Evolutionary conservation across 2,888 invertebrate species (phyloP), one percentile per base, ranked within the genome.

Genomic region (Agonopterix alstromeriana): DNA sequence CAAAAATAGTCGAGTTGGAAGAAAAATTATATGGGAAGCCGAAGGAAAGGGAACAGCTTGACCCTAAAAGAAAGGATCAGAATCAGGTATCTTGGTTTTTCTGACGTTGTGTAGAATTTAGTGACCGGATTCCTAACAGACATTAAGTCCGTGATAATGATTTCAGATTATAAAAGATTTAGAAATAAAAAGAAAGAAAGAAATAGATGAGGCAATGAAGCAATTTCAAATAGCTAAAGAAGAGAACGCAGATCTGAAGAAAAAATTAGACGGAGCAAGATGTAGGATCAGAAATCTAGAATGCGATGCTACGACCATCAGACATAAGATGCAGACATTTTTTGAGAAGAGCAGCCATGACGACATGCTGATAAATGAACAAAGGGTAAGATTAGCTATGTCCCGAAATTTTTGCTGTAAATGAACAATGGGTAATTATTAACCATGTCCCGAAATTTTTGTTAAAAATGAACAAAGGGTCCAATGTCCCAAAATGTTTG

Each of bases 241-340:
- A 2, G 90, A 91, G 35, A 79, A 92, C 51, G 91, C 91, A 17
- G 91, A 91, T 0, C 69, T 90, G 5, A 93, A 91, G 57, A 91
- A 84, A 52, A 94, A 93, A 67, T 67, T 92, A 1, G 92, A 93
- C n/a, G 92, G 91, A 0, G 79, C 91, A 0, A 92, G 90, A 68
- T 93, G 94, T 35, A 90, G 95, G 58, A 91, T 92, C 50, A 91
- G 91, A 65, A 93, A 92, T 46, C 74, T 95, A 14, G 93, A 93
- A 60, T 91, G 90, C 49, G 94, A 95, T 53, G 71, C 90, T 10
- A 80, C 80, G 1, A 82, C 80, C 0, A 76, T 91, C 35, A 92
- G 92, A 65, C 86, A 90, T 36, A 93, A 92, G 59, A 82, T 92
- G 53, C 81, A 83, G 40, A 90, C 91, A 1, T 73, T 93, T 52